Conservation (phyloP, 2,888 invertebrate genomes). For the Athalia circularis region DNA sequence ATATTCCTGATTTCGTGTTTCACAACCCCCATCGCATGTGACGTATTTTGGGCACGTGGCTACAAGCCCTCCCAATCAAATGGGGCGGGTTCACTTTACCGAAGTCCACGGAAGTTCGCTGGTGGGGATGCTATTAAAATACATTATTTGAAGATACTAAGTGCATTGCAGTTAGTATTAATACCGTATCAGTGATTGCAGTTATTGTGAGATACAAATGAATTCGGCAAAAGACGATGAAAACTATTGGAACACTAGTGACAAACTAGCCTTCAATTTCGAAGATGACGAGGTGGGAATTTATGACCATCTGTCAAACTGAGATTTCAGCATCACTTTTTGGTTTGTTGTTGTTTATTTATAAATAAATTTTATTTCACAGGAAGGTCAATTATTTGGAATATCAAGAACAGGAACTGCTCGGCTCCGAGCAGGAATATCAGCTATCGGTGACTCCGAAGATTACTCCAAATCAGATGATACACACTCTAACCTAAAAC, state of each 20-base stretch:
- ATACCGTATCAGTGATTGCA: not conserved
- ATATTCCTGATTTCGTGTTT: no score
- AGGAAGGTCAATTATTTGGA: conserved; percentile 75
- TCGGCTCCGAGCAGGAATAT: conserved; percentile 72
- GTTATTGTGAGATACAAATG: conserved; percentile 50
- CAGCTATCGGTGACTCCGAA: conserved; percentile 63
- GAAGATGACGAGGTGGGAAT: conserved; percentile 83
- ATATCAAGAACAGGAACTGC: conserved; percentile 72
- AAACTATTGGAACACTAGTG: conserved; percentile 87
- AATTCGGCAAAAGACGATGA: conserved; percentile 77
- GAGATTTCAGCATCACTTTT: conserved; percentile 26
- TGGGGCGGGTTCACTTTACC: no score
- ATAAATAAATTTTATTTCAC: conserved; percentile 30
- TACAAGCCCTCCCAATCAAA: no score
- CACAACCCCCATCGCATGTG: no score
- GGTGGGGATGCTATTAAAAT: no score
- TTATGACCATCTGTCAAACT: conserved; percentile 39
- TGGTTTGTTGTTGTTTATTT: conserved; percentile 33
- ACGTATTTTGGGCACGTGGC: no score
- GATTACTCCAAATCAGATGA: conserved; percentile 60
- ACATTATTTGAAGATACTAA: no score
- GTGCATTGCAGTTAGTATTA: no score
- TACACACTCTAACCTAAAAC: conserved; percentile 64
- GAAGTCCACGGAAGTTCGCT: no score
- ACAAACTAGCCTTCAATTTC: conserved; percentile 85